Evolutionary conservation across 92 coral and sea anemone genomes (phyloP).

Genomic region (Zoanthus sansibaricus): DNA sequence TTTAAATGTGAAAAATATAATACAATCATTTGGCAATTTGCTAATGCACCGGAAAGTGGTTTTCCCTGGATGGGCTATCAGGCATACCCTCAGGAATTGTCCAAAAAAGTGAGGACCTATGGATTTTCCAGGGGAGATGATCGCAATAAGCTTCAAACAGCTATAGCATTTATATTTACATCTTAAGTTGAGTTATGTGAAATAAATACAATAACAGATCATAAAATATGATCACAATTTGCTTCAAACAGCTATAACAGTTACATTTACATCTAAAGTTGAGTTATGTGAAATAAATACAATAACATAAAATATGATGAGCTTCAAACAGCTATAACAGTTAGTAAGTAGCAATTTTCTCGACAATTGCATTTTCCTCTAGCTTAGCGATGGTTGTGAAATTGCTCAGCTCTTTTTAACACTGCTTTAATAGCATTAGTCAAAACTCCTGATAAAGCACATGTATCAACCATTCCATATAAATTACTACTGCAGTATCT

Average conservation of each 20-base stretch:
- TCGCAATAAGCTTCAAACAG: no score
- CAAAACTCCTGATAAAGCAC: conserved; percentile 2
- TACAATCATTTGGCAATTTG: not conserved
- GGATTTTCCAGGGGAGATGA: not conserved
- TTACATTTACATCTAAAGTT: no score
- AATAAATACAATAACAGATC: not conserved
- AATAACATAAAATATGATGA: not conserved
- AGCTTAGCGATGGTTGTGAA: not conserved
- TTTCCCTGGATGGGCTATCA: not conserved
- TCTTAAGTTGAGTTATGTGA: not conserved
- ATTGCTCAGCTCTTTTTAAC: not conserved
- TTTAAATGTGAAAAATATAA: not conserved
- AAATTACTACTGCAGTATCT: conserved; percentile 21
- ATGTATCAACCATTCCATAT: not conserved
- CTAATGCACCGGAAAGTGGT: not conserved
- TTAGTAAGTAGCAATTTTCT: not conserved
- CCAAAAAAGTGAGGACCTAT: not conserved
- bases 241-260: not conserved
- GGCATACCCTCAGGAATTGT: not conserved
- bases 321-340: not conserved
- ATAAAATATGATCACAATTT: not conserved
- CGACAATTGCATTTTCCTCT: not conserved
- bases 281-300: no score
- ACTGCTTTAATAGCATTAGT: conserved; percentile 5
- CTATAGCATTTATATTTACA: not conserved